Conservation (phyloP, 2,797 vertebrate genomes). For the Fistularia commersonii region DNA sequence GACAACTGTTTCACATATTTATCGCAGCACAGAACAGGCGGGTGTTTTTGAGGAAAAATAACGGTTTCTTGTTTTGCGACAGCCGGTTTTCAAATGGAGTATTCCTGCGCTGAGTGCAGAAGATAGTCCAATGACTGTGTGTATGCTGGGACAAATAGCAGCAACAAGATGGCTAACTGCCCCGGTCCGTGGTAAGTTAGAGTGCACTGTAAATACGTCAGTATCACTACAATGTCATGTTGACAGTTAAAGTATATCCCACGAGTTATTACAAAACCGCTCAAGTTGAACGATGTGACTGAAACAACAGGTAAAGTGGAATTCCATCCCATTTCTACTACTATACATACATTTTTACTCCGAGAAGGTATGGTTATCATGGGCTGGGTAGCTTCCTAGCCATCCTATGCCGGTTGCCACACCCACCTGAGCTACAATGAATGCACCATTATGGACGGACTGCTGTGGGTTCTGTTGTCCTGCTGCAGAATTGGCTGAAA, state of each 20-base stretch:
- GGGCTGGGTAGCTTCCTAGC: constrained; percentile 6
- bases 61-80: constrained; percentile 35
- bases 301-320: no score
- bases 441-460: constrained; percentile 22
- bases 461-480: constrained; percentile 7
- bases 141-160: constrained; percentile 40
- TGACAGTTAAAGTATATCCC: not conserved
- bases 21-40: not conserved
- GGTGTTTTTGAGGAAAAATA: constrained; percentile 34
- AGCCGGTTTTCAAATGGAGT: constrained; percentile 58
- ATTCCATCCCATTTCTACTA: no score
- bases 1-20: not conserved
- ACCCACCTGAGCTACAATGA: constrained; percentile 45
- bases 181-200: constrained; percentile 67
- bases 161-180: constrained; percentile 66
- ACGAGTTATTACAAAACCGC: not conserved
- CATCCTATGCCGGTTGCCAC: constrained; percentile 41
- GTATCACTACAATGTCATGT: not conserved
- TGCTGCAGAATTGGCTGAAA: constrained; percentile 41
- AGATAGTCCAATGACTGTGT: constrained; percentile 67
- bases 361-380: not conserved
- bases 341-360: no score
- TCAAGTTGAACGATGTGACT: not conserved
- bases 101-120: constrained; percentile 54
- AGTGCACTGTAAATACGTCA: not conserved